These are phyloP conservation scores for Pterocles gutturalis DNA, from an alignment of 2,113 vertebrate genomes.

Conservation along the genomic window DNA sequence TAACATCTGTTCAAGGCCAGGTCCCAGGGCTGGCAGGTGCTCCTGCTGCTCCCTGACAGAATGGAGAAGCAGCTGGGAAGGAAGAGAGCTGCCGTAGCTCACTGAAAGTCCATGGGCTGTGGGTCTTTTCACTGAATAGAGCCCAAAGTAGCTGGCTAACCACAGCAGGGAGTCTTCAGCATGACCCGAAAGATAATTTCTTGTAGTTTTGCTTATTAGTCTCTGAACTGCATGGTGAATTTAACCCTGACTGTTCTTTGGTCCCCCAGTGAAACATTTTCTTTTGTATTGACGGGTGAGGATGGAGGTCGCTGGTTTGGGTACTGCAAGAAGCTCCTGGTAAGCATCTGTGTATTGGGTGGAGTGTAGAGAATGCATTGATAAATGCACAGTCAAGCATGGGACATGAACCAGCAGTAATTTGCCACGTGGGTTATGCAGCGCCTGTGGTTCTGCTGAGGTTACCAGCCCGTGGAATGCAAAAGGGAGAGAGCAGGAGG, in stretches of 20 bases:
- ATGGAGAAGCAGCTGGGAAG: not conserved
- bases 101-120: not conserved
- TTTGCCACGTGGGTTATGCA: accelerated
- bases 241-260: constrained; percentile 21
- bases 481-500: accelerated
- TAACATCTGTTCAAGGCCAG: not conserved
- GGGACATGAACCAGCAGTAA: accelerated
- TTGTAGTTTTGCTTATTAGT: not conserved
- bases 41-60: not conserved
- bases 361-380: not conserved
- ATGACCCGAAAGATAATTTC: not conserved
- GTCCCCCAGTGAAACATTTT: constrained; percentile 92
- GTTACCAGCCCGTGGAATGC: not conserved
- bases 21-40: not conserved
- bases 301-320: constrained; percentile 98
- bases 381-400: not conserved
- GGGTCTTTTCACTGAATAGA: not conserved
- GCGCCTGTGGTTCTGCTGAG: not conserved
- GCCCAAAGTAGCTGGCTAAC: not conserved
- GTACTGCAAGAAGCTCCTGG: constrained; percentile 97
- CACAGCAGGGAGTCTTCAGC: not conserved
- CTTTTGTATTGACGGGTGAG: constrained; percentile 95
- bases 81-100: not conserved
- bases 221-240: not conserved
- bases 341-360: constrained; percentile 74